Evolutionary conservation across 2,113 vertebrate species (phyloP).

Genomic region (Elgaria multicarinata): DNA sequence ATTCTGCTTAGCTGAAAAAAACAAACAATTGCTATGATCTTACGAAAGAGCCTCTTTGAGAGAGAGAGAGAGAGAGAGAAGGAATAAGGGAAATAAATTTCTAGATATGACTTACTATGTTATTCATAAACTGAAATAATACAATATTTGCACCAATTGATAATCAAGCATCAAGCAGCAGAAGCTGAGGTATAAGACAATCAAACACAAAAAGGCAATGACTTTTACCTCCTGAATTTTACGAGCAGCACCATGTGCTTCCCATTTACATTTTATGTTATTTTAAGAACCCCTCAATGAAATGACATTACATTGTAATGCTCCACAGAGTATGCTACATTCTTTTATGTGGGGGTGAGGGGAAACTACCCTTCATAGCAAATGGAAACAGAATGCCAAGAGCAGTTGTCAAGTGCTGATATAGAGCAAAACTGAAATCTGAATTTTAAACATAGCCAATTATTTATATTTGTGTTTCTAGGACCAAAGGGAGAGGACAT

Average conservation of each 20-base stretch:
- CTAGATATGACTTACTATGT: background rate
- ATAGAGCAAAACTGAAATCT: constrained; percentile 63
- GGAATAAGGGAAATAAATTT: background rate
- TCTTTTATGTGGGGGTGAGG: constrained; percentile 24
- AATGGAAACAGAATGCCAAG: constrained; percentile 67
- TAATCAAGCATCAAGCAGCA: constrained; percentile 35
- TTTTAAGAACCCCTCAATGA: constrained; percentile 54
- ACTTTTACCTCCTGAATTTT: constrained; percentile 62
- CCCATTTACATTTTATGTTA: constrained; percentile 70
- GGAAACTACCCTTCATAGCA: constrained; percentile 42
- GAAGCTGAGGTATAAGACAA: constrained; percentile 45
- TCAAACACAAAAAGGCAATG: constrained; percentile 46
- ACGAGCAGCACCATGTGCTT: constrained; percentile 55
- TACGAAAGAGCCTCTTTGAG: background rate
- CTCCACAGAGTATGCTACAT: constrained; percentile 45
- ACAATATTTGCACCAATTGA: constrained; percentile 24
- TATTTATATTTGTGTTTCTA: constrained; percentile 71
- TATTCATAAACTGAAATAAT: background rate
- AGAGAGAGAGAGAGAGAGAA: background rate
- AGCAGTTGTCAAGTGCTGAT: constrained; percentile 57
- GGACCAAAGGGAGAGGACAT: constrained; percentile 97
- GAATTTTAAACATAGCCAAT: constrained; percentile 62
- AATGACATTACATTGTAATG: constrained; percentile 52
- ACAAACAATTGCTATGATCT: background rate
- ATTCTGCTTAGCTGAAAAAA: background rate